Evolutionary conservation across 2,888 invertebrate genomes (phyloP).

Genomic region (Cylindroiulus punctatus): DNA sequence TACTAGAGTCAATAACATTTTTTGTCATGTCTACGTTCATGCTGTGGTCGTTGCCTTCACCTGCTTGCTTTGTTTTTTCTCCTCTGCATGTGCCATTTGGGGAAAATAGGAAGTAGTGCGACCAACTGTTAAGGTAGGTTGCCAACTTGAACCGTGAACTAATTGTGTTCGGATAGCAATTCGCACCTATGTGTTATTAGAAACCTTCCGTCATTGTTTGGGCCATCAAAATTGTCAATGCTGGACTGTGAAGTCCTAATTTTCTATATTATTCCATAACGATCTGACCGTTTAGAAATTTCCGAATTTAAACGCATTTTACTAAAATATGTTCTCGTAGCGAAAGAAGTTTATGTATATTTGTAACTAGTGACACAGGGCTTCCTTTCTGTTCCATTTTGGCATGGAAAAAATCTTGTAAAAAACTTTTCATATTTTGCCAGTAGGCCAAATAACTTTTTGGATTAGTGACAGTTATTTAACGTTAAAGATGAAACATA

Average conservation of each 20-base stretch:
- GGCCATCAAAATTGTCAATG: too few relatives aligned
- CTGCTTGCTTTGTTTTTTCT: constrained; percentile 55
- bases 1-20: background rate
- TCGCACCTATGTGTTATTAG: too few relatives aligned
- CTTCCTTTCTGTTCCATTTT: constrained; percentile 4
- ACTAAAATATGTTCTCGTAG: background rate
- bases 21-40: constrained; percentile 43
- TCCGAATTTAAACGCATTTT: too few relatives aligned
- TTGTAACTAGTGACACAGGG: background rate
- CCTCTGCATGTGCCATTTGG: constrained; percentile 55
- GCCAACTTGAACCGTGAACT: background rate
- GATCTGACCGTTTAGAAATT: too few relatives aligned
- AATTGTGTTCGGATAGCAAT: background rate
- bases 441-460: too few relatives aligned
- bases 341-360: background rate
- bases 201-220: too few relatives aligned
- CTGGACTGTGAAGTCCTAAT: too few relatives aligned
- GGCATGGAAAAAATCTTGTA: background rate
- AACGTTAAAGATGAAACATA: background rate
- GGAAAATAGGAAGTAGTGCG: constrained; percentile 59
- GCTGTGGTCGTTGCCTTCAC: constrained; percentile 44
- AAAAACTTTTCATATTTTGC: too few relatives aligned
- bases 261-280: too few relatives aligned
- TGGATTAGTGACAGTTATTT: too few relatives aligned
- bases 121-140: constrained; percentile 60